Evolutionary conservation across 2,797 vertebrate species (phyloP), one percentile per base, ranked within the genome.

Genomic region (Alectoris magna): DNA sequence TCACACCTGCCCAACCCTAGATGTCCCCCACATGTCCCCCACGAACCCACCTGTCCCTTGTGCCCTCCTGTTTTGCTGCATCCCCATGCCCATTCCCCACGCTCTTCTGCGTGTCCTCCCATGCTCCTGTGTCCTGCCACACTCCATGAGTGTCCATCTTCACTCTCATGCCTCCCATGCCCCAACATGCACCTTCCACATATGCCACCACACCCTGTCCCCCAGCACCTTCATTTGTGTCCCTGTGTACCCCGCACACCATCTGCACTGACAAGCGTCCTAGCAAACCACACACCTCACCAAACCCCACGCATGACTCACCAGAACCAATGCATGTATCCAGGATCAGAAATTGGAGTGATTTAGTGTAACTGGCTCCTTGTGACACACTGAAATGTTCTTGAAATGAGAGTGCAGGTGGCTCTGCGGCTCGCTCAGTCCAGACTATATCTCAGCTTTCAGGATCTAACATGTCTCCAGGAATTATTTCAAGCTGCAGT

Each of bases 401-500:
- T 62, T 6, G 1, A 87, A 86, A 59, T 22, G 26, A 56, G 82
- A 71, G 31, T n/a, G 31, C 21, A 44, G 62, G 48, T 2, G 0
- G 24, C 34, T 73, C 39, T 14, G 71, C 2, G 10, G 31, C 66
- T 91, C 34, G 62, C 82, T 89, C 8, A 9, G 67, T 84, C 63
- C 2, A 1, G 29, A 24, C 38, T 87, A 77, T 78, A 77, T 78
- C 92, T 94, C 82, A 78, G 55, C 79, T 96, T 93, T 93, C 96
- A 91, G 92, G 91, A 91, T 91, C 21, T 79, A 87, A 84, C 82
- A 90, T 3, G 0, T 92, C 58, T 63, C 26, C 41, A 75, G 46
- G 70, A 93, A 89, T 91, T 78, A 87, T 72, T 92, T 92, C 82
- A 95, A 93, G 82, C 79, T 88, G 73, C n/a, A 86, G 89, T 10